These are phyloP conservation scores for Morone saxatilis DNA, from an alignment of 2,113 vertebrate genomes.

Conservation along the genomic window DNA sequence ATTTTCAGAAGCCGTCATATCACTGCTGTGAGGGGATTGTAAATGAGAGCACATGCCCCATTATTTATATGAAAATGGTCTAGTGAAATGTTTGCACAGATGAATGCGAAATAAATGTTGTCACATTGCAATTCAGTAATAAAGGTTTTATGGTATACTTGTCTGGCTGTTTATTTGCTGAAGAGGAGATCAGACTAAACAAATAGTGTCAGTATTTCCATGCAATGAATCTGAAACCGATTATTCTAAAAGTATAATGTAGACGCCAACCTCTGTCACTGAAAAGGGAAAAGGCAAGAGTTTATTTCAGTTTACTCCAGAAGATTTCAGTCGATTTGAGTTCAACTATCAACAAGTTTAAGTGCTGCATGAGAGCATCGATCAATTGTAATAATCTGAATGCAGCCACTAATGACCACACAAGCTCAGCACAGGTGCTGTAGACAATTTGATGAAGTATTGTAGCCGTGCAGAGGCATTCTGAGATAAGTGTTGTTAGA, in stretches of 20 bases:
- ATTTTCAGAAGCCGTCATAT: constrained; percentile 74
- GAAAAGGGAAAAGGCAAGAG: background rate
- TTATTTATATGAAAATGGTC: constrained; percentile 70
- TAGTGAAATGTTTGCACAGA: constrained; percentile 72
- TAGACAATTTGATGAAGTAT: background rate
- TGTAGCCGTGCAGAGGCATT: background rate
- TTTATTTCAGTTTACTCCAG: background rate
- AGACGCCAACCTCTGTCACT: background rate
- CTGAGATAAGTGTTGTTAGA: background rate
- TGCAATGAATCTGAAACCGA: background rate
- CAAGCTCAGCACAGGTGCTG: background rate
- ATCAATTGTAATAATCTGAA: background rate
- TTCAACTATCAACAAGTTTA: too few relatives aligned
- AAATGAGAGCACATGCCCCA: constrained; percentile 43
- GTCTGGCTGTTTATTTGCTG: constrained; percentile 18
- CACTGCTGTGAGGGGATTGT: constrained; percentile 65
- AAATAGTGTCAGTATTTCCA: background rate
- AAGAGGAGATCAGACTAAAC: background rate
- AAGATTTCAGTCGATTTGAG: background rate
- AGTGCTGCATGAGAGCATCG: background rate
- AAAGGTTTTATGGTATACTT: constrained; percentile 61
- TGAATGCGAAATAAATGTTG: constrained; percentile 57
- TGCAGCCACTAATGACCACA: background rate
- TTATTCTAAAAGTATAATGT: background rate
- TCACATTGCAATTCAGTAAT: constrained; percentile 66